Evolutionary conservation across 2,113 vertebrate species (phyloP).

Genomic region (Chionomys nivalis): DNA sequence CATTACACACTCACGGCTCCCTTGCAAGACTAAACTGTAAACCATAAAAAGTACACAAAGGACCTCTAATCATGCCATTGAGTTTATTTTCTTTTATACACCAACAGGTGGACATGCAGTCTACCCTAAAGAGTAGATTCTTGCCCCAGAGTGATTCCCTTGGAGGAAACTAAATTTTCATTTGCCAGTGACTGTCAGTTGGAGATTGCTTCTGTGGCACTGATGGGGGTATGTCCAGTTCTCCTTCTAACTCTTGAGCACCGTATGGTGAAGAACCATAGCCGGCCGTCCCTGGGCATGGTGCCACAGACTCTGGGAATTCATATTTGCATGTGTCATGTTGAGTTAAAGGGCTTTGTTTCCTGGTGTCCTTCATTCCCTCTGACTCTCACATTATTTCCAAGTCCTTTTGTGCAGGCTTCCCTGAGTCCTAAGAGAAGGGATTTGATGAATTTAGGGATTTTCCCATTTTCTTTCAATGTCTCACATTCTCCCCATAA

Average conservation of each 20-base stretch:
- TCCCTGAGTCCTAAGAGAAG: too few relatives aligned
- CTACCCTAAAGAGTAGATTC: too few relatives aligned
- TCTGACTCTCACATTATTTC: background rate
- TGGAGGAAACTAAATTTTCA: background rate
- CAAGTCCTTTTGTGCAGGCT: background rate
- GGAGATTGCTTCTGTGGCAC: background rate
- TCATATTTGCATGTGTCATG: background rate
- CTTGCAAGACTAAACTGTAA: background rate
- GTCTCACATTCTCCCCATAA: background rate
- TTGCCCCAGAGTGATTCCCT: background rate
- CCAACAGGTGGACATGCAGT: background rate
- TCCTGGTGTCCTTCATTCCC: background rate
- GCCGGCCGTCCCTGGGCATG: background rate
- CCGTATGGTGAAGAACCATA: background rate
- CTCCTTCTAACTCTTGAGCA: background rate
- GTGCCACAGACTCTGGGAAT: background rate
- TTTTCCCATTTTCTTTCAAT: background rate
- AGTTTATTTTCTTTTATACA: background rate
- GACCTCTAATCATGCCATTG: background rate
- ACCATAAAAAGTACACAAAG: background rate
- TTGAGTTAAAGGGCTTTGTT: background rate
- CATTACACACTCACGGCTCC: background rate
- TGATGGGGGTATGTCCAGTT: background rate
- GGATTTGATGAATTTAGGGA: background rate
- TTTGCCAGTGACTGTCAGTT: background rate